These are phyloP conservation scores for Acronicta aceris DNA, from an alignment of 2,888 invertebrate genomes.

Conservation along the genomic window DNA sequence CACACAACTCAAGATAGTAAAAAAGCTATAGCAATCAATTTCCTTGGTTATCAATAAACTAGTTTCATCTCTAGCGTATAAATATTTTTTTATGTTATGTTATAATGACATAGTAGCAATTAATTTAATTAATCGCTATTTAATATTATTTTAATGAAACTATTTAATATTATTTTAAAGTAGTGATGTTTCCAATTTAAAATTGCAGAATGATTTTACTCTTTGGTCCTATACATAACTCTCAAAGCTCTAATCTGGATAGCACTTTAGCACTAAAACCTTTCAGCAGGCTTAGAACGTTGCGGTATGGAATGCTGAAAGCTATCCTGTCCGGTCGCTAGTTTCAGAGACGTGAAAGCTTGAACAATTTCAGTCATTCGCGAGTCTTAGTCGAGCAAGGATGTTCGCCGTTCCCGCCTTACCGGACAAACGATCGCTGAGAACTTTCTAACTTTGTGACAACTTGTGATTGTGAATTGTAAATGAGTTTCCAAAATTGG, in stretches of 20 bases:
- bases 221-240: not conserved
- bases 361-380: constrained; percentile 75
- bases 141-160: too few species aligned
- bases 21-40: not conserved
- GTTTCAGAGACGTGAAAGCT: constrained; percentile 58
- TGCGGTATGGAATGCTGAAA: constrained; percentile 44
- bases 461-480: constrained; percentile 52
- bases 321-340: constrained; percentile 51
- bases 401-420: constrained; percentile 60
- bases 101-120: not conserved
- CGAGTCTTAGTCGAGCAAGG: constrained; percentile 67
- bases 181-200: too few species aligned
- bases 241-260: constrained; percentile 7
- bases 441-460: constrained; percentile 67
- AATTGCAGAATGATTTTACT: constrained; percentile 1
- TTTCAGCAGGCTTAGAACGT: constrained; percentile 45
- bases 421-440: constrained; percentile 45
- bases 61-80: too few species aligned
- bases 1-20: not conserved
- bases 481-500: constrained; percentile 26
- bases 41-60: too few species aligned
- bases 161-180: too few species aligned
- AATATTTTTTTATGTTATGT: not conserved
- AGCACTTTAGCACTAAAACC: constrained; percentile 21
- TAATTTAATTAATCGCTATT: too few species aligned